A percentile compares a stretch with the other conserved stretches of the same genome.
These are phyloP conservation scores for Julus scandinavius DNA, from an alignment of 2,888 invertebrate species.

Conservation along the genomic window DNA sequence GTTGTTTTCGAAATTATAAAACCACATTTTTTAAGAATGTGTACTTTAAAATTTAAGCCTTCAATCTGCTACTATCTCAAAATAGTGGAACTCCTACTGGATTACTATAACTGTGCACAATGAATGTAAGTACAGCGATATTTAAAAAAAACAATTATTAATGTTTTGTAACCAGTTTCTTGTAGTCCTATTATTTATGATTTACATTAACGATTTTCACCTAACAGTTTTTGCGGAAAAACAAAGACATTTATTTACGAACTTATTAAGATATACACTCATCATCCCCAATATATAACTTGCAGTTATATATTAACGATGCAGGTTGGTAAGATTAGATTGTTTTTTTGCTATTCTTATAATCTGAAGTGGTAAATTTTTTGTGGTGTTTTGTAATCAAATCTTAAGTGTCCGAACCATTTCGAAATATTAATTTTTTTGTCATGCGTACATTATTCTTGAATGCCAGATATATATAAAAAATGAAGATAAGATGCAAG, in stretches of 20 bases:
- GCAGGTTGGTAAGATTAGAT: neutral
- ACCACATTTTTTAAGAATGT: no score
- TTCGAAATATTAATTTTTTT: neutral
- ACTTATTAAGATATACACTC: neutral
- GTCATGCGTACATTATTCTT: neutral
- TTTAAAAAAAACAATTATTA: no score
- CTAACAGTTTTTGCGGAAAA: conserved; percentile 22
- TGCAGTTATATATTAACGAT: neutral
- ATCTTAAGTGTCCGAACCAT: neutral
- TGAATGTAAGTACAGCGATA: no score
- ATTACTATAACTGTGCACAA: no score
- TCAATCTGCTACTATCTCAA: no score
- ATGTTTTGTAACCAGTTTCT: neutral
- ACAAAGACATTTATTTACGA: neutral
- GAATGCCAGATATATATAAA: neutral
- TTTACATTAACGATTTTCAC: neutral
- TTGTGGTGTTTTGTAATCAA: neutral
- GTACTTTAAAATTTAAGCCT: no score
- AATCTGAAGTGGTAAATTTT: neutral
- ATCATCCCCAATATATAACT: neutral
- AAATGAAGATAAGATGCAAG: neutral
- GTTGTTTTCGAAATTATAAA: no score
- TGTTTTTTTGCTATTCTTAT: neutral
- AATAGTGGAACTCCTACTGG: no score
- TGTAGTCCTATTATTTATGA: conserved; percentile 7